Conservation (phyloP, 2,888 invertebrate species). For the Nebria salina region DNA sequence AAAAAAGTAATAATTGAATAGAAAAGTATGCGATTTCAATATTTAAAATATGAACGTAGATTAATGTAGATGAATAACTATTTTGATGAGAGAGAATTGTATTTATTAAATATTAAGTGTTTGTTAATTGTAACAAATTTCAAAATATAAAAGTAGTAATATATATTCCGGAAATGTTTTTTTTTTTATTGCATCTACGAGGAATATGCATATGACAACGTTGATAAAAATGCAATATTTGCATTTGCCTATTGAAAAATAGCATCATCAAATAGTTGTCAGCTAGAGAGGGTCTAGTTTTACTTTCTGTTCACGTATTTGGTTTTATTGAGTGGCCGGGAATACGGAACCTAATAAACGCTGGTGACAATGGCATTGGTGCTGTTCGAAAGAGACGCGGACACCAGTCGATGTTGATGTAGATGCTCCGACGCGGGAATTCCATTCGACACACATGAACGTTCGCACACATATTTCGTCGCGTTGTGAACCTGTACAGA, state of each 20-base stretch:
- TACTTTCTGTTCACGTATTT: constrained; percentile 53
- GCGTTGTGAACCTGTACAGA: background rate
- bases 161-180: too few relatives aligned
- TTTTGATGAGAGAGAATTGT: too few relatives aligned
- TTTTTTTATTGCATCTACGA: too few relatives aligned
- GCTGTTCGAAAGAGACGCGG: constrained; percentile 47
- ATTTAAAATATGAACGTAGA: too few relatives aligned
- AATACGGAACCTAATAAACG: constrained; percentile 54
- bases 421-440: constrained; percentile 49
- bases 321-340: constrained; percentile 55
- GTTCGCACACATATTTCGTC: too few relatives aligned
- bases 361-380: constrained; percentile 52
- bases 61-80: too few relatives aligned
- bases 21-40: too few relatives aligned
- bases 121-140: too few relatives aligned
- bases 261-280: background rate
- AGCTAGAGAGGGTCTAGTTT: background rate
- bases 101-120: too few relatives aligned
- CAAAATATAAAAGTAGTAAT: too few relatives aligned
- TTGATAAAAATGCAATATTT: background rate
- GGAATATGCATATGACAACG: too few relatives aligned
- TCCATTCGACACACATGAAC: constrained; percentile 8
- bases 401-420: constrained; percentile 52
- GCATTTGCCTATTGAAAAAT: background rate
- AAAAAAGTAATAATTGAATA: too few relatives aligned